Evolutionary conservation across 2,888 invertebrate species (phyloP), one percentile per base, ranked within the genome.

Genomic region (Corythucha ciliata): DNA sequence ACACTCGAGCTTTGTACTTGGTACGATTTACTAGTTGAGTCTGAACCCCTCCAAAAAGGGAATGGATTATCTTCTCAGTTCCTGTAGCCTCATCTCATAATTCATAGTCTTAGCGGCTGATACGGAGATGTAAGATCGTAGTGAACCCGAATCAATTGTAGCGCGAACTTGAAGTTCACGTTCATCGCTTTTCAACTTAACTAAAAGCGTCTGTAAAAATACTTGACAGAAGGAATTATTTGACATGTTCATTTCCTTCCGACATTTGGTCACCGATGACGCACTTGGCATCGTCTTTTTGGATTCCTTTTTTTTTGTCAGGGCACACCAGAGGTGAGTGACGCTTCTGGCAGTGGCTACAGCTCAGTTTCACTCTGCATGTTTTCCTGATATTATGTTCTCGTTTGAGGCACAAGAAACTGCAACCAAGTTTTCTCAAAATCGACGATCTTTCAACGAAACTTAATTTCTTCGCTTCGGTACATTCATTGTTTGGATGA

Each of bases 121-220:
- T 20, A 12, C n/a, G 16, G n/a, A n/a, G 6, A 48, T 21, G 22
- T 48, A 48, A 10, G 33, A 33, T 21, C 48, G 21, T 3, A 14
- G 24, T n/a, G 41, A 45, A 2, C 39, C 48, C 24, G 24, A 24
- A 21, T 45, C 48, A 14, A 45, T 22, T 18, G 40, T 16, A n/a
- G 32, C 48, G 14, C 48, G 18, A 16, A 48, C 34, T 7, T 44
- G 25, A 12, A 8, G 45, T 44, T n/a, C n/a, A n/a, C n/a, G n/a
- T n/a, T n/a, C 24, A 1, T n/a, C 25, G 2, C 16, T 3, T 22
- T 25, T 18, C 40, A 48, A 2, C n/a, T 32, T 32, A 3, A 32
- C 48, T 14, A 2, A 16, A n/a, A 48, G 16, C 8, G 48, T 48
- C 40, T 48, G 48, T 14, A 48, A 44, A 22, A 48, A 48, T n/a